Base-by-base conservation (phyloP, 2,113 vertebrate species). In the Otolemur garnettii region DNA sequence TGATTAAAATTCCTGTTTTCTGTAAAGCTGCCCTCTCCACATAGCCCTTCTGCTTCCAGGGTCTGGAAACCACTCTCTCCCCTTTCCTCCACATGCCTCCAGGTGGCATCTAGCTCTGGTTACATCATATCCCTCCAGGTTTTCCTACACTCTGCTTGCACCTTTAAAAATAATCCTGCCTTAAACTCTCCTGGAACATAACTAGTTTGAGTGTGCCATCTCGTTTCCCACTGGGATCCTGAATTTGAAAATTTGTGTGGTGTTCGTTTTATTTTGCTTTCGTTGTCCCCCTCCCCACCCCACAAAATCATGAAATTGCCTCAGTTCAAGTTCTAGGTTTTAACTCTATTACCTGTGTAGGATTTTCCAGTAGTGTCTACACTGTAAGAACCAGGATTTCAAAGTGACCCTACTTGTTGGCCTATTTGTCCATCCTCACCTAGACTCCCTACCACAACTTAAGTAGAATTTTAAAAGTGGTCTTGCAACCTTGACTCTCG, bases 281-380 rank as follows among this genome's bases (percentile, higher is more conserved):
- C 75, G 74, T 72, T 84, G 42, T 86, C 57, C 35, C 26, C 45
- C 45, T 50, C 45, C 45, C 45, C 45, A 50, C 45, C 45, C 42
- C 19, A 82, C 6, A 79, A 92, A 90, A 82, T 90, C 42, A 80
- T 84, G 12, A 80, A 85, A 68, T 87, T 60, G 33, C 64, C 30
- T 94, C 42, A 30, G 17, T 93, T 88, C 30, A 75, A 45, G 42
- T n/a, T 90, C 38, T 81, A 71, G 55, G 6, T 95, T 96, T 93
- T 84, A 62, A 62, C n/a, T 79, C 17, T 50, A 24, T 77, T 87
- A 42, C 12, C 17, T 81, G 22, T 7, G 18, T 86, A 50, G 12
- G 6, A 62, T 92, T 90, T 26, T 92, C 21, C 24, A 33, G 2
- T 83, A 59, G 14, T 45, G 6, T 38, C 30, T 88, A 88, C 6